These are phyloP conservation scores for Spodoptera littoralis DNA, from an alignment of 2,888 invertebrate species.

Conservation along the genomic window DNA sequence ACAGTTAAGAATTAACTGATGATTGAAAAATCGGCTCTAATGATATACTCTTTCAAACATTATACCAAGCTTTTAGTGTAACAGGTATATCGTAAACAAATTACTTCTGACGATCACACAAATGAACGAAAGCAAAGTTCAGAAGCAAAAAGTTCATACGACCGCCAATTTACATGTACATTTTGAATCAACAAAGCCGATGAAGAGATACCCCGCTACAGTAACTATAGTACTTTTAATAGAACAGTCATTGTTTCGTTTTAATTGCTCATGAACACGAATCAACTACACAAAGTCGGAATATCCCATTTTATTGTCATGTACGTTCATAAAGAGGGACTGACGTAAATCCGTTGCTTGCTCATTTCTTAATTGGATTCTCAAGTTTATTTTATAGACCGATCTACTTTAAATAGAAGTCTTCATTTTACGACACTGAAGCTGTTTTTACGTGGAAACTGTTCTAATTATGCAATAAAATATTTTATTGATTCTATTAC, in stretches of 20 bases:
- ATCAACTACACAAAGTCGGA: conserved; percentile 65
- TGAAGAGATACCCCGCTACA: conserved; percentile 5
- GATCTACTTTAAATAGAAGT: conserved; percentile 79
- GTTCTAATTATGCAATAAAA: conserved; percentile 61
- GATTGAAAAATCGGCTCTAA: too few species aligned
- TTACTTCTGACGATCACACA: too few species aligned
- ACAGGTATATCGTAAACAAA: too few species aligned
- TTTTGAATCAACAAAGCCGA: conserved; percentile 18
- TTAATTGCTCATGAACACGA: conserved; percentile 63
- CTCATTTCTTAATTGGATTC: conserved; percentile 87
- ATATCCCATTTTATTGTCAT: conserved; percentile 75
- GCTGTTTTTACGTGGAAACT: conserved; percentile 70
- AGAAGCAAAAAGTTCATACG: neutral
- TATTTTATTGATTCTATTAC: conserved; percentile 62
- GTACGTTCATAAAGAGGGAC: conserved; percentile 80
- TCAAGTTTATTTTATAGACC: conserved; percentile 84
- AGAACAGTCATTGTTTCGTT: conserved; percentile 51
- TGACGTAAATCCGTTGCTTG: conserved; percentile 79
- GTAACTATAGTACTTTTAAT: conserved; percentile 41
- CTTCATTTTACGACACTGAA: conserved; percentile 78
- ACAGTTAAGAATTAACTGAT: too few species aligned
- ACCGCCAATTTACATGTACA: neutral
- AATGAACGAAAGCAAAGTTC: too few species aligned
- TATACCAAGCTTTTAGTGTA: too few species aligned
- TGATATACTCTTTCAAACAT: too few species aligned